phyloP scores from a whole-genome alignment of 2,797 vertebrate species.

The Neomorphus geoffroyi region DNA sequence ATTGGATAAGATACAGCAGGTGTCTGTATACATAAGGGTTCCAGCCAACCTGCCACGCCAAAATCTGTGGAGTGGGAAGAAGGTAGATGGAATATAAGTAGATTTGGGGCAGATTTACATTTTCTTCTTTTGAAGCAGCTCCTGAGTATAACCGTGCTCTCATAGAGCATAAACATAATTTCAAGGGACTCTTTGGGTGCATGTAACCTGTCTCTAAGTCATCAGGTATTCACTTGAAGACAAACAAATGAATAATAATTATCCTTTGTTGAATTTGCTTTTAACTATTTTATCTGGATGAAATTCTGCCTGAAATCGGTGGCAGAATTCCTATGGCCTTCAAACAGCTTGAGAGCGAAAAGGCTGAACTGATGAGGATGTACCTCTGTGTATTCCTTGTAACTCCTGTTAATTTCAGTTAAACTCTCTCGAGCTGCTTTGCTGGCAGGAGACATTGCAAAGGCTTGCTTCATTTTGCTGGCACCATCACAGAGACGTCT shows the following conservation, averaged over 20 bases:
- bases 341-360: background rate
- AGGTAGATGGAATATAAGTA: background rate
- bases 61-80: background rate
- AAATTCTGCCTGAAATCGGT: background rate
- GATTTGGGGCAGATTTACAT: background rate
- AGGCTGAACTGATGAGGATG: background rate
- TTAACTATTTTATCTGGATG: background rate
- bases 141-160: background rate
- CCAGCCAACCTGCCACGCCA: background rate
- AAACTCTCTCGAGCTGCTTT: constrained; percentile 95
- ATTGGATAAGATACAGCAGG: background rate
- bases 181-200: background rate
- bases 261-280: background rate
- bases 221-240: background rate
- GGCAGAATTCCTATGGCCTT: background rate
- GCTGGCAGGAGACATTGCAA: constrained; percentile 90
- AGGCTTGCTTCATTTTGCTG: constrained; percentile 97
- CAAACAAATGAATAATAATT: background rate
- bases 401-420: constrained; percentile 89
- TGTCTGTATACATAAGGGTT: background rate
- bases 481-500: constrained; percentile 93
- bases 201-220: background rate
- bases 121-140: background rate
- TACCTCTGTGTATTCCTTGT: constrained; percentile 98
- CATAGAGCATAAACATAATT: background rate